These are phyloP conservation scores for Struthidea cinerea DNA, from an alignment of 2,113 vertebrate species.

Conservation along the genomic window DNA sequence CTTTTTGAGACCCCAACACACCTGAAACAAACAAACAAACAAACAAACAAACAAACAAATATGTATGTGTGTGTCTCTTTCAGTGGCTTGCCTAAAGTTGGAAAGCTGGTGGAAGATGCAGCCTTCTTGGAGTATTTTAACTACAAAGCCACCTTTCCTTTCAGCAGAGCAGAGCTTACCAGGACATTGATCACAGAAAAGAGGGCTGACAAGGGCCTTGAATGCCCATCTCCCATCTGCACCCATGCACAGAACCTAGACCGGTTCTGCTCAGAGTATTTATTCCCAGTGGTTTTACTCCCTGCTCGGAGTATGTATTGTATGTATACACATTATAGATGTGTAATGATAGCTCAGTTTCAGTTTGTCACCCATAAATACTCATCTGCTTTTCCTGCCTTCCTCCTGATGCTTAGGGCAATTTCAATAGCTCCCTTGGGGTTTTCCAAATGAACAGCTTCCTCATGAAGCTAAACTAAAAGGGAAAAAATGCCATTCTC, in stretches of 20 bases:
- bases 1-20: neutral
- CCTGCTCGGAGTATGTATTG: too few species aligned
- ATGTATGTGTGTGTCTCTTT: neutral
- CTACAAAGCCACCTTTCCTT: neutral
- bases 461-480: neutral
- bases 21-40: neutral
- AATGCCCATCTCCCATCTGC: neutral
- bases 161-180: neutral
- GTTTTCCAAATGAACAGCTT: neutral
- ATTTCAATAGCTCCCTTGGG: neutral
- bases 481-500: rapidly evolving
- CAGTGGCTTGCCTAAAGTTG: neutral
- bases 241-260: neutral
- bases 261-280: neutral
- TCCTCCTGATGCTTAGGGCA: neutral
- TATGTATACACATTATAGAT: too few species aligned
- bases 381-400: neutral
- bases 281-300: neutral
- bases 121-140: neutral
- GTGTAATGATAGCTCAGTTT: neutral
- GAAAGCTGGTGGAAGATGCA: neutral
- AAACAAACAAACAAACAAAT: neutral
- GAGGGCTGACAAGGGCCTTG: neutral
- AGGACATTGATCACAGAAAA: neutral
- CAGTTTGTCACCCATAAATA: neutral